A percentile compares a stretch with the other conserved stretches of the same genome.
Evolutionary conservation across 2,888 invertebrate species (phyloP).

Genomic region (Pristionchus exspectatus): DNA sequence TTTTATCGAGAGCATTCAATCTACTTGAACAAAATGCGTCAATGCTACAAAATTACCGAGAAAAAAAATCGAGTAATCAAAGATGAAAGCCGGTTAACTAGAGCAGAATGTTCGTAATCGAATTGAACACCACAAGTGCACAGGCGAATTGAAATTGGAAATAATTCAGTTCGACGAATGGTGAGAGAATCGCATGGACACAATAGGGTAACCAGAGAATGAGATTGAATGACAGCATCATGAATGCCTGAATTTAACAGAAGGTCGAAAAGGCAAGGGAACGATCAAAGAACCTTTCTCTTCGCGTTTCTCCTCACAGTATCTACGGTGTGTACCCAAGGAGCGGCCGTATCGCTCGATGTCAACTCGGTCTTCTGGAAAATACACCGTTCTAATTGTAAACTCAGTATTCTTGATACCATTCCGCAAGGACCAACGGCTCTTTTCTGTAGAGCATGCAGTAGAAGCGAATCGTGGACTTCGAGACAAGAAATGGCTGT

Average conservation of each 20-base stretch:
- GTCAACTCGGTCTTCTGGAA: too few species aligned
- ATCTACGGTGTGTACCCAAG: not conserved
- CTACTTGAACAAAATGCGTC: too few species aligned
- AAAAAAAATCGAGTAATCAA: too few species aligned
- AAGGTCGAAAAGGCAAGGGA: too few species aligned
- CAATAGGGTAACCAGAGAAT: conserved; percentile 70
- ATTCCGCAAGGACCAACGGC: too few species aligned
- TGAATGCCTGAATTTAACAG: conserved; percentile 67
- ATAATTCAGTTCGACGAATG: conserved; percentile 55
- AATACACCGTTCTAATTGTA: too few species aligned
- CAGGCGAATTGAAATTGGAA: conserved; percentile 64
- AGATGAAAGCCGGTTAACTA: not conserved
- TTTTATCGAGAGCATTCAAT: too few species aligned
- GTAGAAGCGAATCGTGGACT: too few species aligned
- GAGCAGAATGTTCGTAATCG: conserved; percentile 65
- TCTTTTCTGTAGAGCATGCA: too few species aligned
- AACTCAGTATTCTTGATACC: too few species aligned
- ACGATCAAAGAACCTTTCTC: conserved; percentile 16
- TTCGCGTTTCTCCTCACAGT: not conserved
- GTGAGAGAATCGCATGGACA: conserved; percentile 63
- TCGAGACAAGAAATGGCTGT: too few species aligned
- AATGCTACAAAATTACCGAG: too few species aligned
- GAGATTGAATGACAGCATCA: conserved; percentile 67
- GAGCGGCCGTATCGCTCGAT: not conserved
- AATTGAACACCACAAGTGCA: conserved; percentile 67